Evolutionary conservation across 2,888 invertebrate genomes (phyloP).

Genomic region (Zaprionus obscuricornis): DNA sequence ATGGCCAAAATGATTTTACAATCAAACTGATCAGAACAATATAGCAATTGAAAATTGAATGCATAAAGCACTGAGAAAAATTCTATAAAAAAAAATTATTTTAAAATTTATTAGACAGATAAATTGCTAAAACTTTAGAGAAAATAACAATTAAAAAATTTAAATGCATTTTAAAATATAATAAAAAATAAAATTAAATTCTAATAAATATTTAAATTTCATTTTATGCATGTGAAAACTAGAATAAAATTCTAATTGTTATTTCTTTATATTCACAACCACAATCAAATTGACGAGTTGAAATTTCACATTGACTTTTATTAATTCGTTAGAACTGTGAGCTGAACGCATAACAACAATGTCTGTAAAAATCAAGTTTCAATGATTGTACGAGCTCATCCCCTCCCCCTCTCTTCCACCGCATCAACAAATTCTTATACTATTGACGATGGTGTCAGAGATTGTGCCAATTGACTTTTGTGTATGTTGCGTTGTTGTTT

Average conservation of each 20-base stretch:
- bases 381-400: constrained; percentile 21
- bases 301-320: constrained; percentile 6
- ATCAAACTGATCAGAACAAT: constrained; percentile 46
- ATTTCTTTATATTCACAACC: too few relatives aligned
- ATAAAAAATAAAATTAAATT: background rate
- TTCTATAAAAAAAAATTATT: too few relatives aligned
- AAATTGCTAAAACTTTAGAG: too few relatives aligned
- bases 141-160: background rate
- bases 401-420: background rate
- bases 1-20: constrained; percentile 32
- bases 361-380: constrained; percentile 38
- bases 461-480: constrained; percentile 55
- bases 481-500: too few relatives aligned
- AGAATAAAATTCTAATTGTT: too few relatives aligned
- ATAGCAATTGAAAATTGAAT: constrained; percentile 29
- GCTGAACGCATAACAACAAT: constrained; percentile 14
- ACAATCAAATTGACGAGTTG: too few relatives aligned
- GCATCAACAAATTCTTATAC: background rate
- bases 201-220: too few relatives aligned
- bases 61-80: constrained; percentile 10
- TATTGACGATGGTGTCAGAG: constrained; percentile 41
- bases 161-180: background rate
- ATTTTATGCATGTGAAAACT: too few relatives aligned
- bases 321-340: constrained; percentile 35
- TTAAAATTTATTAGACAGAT: too few relatives aligned